These are phyloP conservation scores for Vanacampus margaritifer DNA, from an alignment of 2,113 vertebrate genomes.

Conservation along the genomic window DNA sequence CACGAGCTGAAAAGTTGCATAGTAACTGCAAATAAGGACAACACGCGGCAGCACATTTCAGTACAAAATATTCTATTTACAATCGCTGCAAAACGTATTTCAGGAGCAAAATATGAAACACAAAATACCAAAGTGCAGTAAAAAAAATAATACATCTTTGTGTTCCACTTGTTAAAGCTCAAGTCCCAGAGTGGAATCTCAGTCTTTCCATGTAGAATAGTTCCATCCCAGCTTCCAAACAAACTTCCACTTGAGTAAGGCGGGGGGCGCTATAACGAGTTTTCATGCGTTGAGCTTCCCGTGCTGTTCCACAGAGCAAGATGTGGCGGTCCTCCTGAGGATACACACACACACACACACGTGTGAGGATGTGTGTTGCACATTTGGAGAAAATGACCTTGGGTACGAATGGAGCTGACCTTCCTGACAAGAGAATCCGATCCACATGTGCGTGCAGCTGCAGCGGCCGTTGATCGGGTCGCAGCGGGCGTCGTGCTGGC, in stretches of 20 bases:
- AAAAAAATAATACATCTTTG: background rate
- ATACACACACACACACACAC: background rate
- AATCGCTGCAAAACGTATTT: constrained; percentile 28
- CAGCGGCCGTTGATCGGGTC: constrained; percentile 78
- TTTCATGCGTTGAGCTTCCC: constrained; percentile 34
- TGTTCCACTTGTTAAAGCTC: constrained; percentile 4
- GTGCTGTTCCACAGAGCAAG: constrained; percentile 27
- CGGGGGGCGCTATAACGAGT: constrained; percentile 55
- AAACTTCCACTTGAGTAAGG: background rate
- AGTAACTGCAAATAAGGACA: constrained; percentile 2
- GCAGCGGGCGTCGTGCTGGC: constrained; percentile 74
- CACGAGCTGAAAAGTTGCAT: constrained; percentile 22
- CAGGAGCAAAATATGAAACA: constrained; percentile 11
- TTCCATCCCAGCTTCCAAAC: constrained; percentile 15
- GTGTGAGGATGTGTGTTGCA: background rate
- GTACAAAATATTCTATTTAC: constrained; percentile 44
- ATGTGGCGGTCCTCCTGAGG: constrained; percentile 57
- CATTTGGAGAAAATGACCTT: background rate
- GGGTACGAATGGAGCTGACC: constrained; percentile 59
- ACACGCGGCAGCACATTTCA: constrained; percentile 4
- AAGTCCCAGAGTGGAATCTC: constrained; percentile 21
- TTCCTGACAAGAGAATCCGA: constrained; percentile 80
- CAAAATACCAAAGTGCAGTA: constrained; percentile 21
- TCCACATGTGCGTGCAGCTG: constrained; percentile 73
- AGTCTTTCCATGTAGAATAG: constrained; percentile 20